Evolutionary conservation across 2,888 invertebrate species (phyloP), one percentile per base, ranked within the genome.

Genomic region (Latrodectus hesperus): DNA sequence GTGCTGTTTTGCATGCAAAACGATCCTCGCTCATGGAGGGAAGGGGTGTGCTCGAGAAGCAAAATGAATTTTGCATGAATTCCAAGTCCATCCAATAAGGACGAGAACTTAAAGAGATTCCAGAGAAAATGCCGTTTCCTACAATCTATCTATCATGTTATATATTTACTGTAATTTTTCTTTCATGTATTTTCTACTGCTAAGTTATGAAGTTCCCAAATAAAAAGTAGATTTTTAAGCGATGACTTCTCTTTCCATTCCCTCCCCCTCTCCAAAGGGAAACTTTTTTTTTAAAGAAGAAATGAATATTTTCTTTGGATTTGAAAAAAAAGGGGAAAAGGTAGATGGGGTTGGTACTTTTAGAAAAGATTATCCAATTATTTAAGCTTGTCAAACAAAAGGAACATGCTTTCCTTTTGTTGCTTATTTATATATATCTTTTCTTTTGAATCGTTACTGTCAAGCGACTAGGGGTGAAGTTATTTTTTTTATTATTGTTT

Each of bases 11-110:
- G 76, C 86, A 86, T 86, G 86, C 86, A 81, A 86, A 86, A 80
- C 86, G 86, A 86, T 86, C 71, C 72, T 79, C 14, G 55, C 14
- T 12, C 6, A n/a, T 6, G 60, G 10, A n/a, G 60, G 11, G n/a
- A 6, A 60, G 60, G 70, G 60, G 55, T 16, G 73, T 68, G 68
- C 38, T 71, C 53, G 38, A 78, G 78, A 26, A 85, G 80, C 22
- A 60, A 86, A 86, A 86, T 86, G 86, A 86, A 86, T 86, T 86
- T 86, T 86, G 86, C 86, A 86, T 86, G 86, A 86, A 86, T 86
- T 86, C 80, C 73, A 53, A 72, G 81, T 81, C 77, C 77, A 81
- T 86, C 81, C 86, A 86, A 86, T 86, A 86, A 77, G 70, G 68
- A 55, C 16, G 72, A 53, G 60, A 78, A 68, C 75, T 82, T 82